Conservation (phyloP, 2,797 vertebrate species). For the Nasua narica region DNA sequence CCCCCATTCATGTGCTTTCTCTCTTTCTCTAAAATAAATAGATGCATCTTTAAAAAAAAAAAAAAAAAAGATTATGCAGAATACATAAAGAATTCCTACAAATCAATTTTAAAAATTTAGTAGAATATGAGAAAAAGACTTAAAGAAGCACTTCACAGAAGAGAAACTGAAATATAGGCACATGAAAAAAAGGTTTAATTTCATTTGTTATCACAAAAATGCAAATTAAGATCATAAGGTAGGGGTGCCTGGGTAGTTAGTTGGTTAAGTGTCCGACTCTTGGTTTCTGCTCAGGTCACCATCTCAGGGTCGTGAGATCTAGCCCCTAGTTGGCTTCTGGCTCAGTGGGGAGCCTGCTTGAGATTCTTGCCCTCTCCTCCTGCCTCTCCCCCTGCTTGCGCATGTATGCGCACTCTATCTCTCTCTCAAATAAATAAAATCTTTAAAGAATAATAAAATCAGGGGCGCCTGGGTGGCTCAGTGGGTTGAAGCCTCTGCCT, state of each 20-base stretch:
- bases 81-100: not conserved
- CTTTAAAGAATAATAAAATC: not conserved
- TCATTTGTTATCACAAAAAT: conserved; percentile 33
- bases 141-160: not conserved
- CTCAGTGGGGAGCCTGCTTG: not conserved
- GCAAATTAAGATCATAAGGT: conserved; percentile 9
- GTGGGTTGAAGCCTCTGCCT: too few relatives aligned
- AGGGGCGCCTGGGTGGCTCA: too few relatives aligned
- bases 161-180: not conserved
- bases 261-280: not conserved
- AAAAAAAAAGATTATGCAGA: not conserved
- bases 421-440: not conserved
- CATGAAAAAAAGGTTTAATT: not conserved
- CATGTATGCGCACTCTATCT: not conserved
- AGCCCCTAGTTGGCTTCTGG: not conserved
- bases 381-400: not conserved
- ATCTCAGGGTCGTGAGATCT: too few relatives aligned
- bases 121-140: conserved; percentile 23
- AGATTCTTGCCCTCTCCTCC: not conserved
- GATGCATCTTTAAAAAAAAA: not conserved
- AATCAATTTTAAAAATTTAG: not conserved
- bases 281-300: not conserved
- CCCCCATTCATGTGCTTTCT: not conserved
- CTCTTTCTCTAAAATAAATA: not conserved
- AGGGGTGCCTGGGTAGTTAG: not conserved